phyloP scores from a whole-genome alignment of 1,140 invertebrate genomes.

The Physella acuta region DNA sequence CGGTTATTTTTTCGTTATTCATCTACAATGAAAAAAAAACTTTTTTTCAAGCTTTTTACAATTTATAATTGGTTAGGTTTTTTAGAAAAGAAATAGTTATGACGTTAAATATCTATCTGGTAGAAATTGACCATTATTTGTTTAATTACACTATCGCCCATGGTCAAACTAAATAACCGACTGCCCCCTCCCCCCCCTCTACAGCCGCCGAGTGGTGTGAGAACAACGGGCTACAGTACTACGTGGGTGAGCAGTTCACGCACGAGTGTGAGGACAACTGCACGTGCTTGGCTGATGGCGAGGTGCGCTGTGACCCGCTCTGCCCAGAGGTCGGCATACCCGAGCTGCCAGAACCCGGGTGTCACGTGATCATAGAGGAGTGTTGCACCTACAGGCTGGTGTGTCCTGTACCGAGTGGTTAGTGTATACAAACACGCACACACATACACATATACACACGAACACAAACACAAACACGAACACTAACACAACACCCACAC shows the following conservation, averaged over 20 bases:
- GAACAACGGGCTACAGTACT: slow-evolving; percentile 20
- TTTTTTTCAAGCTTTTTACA: not conserved
- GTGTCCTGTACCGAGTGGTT: too few relatives aligned
- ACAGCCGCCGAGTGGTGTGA: slow-evolving; percentile 26
- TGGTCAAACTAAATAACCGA: not conserved
- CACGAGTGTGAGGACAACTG: slow-evolving; percentile 32
- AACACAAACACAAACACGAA: too few relatives aligned
- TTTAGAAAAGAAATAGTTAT: not conserved
- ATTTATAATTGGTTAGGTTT: not conserved
- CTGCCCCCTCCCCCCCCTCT: not conserved
- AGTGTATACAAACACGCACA: too few relatives aligned
- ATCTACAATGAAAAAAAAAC: not conserved
- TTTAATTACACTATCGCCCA: not conserved
- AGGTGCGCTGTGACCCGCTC: slow-evolving; percentile 24
- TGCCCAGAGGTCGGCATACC: slow-evolving; percentile 21
- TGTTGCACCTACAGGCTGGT: slow-evolving; percentile 22
- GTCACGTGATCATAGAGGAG: slow-evolving; percentile 7
- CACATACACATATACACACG: too few relatives aligned
- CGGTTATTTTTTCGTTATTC: too few relatives aligned
- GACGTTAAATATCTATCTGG: not conserved
- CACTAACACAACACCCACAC: too few relatives aligned
- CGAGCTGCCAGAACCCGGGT: slow-evolving; percentile 20
- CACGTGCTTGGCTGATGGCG: slow-evolving; percentile 25
- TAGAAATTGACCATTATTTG: not conserved
- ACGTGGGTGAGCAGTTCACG: slow-evolving; percentile 24